Base-by-base conservation (phyloP, 2,113 vertebrate genomes). In the Phalacrocorax pelagicus region DNA sequence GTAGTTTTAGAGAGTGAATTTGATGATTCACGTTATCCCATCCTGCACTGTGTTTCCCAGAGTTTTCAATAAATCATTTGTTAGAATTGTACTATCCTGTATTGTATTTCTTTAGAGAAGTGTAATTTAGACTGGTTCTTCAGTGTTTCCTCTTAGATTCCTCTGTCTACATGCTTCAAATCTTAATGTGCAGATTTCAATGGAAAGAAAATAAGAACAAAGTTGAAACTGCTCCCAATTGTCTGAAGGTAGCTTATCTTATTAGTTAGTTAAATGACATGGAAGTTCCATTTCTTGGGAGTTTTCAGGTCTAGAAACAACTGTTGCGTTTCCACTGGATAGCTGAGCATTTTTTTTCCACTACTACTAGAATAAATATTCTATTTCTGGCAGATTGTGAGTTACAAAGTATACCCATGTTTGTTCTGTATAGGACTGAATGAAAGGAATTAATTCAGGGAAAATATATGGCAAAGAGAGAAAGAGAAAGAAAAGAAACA, bases 11-110 rank as follows among this genome's bases (percentile, higher is more conserved):
- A 88, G 86, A 79, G 84, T 79, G 74, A 89, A 75, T 89, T 49
- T 95, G 91, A 72, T 96, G 93, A 85, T 94, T 94, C 84, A 89
- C 70, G 52, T 94, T 89, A 81, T 92, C 78, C 91, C n/a, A 59
- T 88, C 72, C 70, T 85, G 70, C 67, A 61, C 57, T 6, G 15
- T 89, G 73, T 86, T 96, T 94, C 86, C 89, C 87, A 91, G 81
- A 74, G 61, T 79, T 95, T 89, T 91, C 91, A 94, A 52, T 81
- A 91, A 91, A 92, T 91, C n/a, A 42, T 86, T 94, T 92, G 82
- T 78, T 90, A 63, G 63, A 92, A 49, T 74, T 84, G n/a, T 80
- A 55, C 79, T 88, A 6, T 73, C 67, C 79, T 58, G 30, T 46
- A n/a, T 93, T 93, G 62, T 83, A 55, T 83, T 91, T 93, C 57